phyloP scores from a whole-genome alignment of 2,113 vertebrate species.

The Apodemus speciosus region DNA sequence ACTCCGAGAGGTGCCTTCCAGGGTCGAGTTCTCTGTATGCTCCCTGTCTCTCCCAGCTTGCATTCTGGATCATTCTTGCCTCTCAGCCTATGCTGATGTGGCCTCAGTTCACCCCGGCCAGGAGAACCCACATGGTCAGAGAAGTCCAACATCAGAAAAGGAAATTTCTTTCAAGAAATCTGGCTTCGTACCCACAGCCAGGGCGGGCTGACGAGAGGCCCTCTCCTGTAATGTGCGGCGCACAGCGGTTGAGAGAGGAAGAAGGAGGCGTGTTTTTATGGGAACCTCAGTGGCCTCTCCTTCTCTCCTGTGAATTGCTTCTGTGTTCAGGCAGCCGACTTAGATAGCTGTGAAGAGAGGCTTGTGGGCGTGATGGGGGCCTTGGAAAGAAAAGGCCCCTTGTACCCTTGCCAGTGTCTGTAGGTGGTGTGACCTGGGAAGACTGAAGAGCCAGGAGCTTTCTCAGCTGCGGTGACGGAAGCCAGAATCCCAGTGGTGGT shows the following conservation, averaged over 20 bases:
- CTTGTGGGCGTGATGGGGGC: slow-evolving; percentile 17
- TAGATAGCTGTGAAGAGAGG: slow-evolving; percentile 50
- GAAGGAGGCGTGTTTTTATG: slow-evolving; percentile 15
- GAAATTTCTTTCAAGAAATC: slow-evolving; percentile 30
- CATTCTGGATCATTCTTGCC: not conserved
- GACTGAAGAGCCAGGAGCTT: not conserved
- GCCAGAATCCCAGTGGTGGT: not conserved
- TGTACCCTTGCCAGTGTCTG: not conserved
- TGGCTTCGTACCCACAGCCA: not conserved
- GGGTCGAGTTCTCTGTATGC: not conserved
- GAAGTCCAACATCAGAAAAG: not conserved
- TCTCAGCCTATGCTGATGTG: not conserved
- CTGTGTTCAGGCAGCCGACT: slow-evolving; percentile 62
- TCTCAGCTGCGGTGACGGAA: fast-evolving
- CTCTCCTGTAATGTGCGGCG: not conserved
- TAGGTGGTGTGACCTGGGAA: slow-evolving; percentile 33
- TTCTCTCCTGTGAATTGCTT: slow-evolving; percentile 51
- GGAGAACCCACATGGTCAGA: not conserved
- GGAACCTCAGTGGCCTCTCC: slow-evolving; percentile 37
- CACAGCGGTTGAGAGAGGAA: slow-evolving; percentile 9
- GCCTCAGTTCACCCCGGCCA: not conserved
- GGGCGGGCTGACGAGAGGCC: not conserved
- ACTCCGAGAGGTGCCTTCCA: not conserved
- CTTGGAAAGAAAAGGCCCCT: slow-evolving; percentile 60
- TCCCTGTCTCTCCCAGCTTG: not conserved